Base-by-base conservation (phyloP, 2,888 invertebrate species). In the Sussaba pulchella region DNA sequence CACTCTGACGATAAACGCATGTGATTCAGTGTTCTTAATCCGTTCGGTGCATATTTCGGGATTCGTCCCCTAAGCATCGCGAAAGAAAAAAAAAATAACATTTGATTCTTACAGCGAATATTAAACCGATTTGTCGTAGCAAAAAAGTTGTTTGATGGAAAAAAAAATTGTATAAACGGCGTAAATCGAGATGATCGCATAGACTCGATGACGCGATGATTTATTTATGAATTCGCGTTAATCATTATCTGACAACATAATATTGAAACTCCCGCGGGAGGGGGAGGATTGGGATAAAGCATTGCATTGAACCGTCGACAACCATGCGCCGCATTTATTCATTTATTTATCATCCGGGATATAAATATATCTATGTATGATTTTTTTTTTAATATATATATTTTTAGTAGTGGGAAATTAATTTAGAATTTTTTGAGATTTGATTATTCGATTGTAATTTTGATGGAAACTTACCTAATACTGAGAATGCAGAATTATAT, bases 401-500 rank as follows among this genome's bases (percentile, higher is more conserved):
- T 73, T 47, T 64, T 81, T 77, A 72, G 67, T 76, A 41, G 47
- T 12, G 2, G 45, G 52, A 54, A 50, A 59, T 66, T 39, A 66
- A 71, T 76, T 31, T 24, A n/a, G 24, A 66, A 71, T 76, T 31
- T 31, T n/a, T 36, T 12, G 9, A 36, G 71, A n/a, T n/a, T n/a
- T n/a, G n/a, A n/a, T n/a, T 17, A 71, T 41, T 47, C 45, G 67
- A 67, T 12, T 21, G 70, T 10, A 39, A n/a, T 70, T 12, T 39
- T 4, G 21, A 17, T 36, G 61, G 39, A 57, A 81, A 81, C 81
- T 81, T 81, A 81, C 80, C 80, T 72, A 77, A 81, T 73, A 77
- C 57, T 24, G 77, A 77, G 67, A 45, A 31, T 69, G 72, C 73
- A 73, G 64, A 74, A 73, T 47, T 57, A 26, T 39, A 31, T 72